Evolutionary conservation across 2,888 invertebrate genomes (phyloP).

Genomic region (Hyposoter dolosus): DNA sequence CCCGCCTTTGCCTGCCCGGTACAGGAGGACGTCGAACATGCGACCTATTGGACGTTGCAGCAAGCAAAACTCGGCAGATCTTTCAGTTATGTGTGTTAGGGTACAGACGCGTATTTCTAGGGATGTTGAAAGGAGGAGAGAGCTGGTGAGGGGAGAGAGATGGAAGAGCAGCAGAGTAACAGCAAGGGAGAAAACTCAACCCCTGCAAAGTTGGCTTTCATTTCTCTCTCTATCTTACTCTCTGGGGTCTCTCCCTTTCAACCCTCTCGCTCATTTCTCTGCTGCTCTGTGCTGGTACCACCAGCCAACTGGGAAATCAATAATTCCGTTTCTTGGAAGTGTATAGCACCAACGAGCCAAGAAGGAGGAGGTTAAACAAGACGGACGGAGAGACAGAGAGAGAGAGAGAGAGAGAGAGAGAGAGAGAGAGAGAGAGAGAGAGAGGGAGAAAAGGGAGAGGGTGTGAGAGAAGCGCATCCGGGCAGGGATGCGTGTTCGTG

Average conservation of each 20-base stretch:
- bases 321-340: constrained; percentile 71
- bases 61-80: constrained; percentile 46
- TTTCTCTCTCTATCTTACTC: constrained; percentile 16
- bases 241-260: constrained; percentile 25
- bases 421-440: constrained; percentile 21
- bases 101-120: constrained; percentile 26
- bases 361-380: constrained; percentile 43
- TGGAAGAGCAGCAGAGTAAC: constrained; percentile 37
- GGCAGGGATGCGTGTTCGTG: constrained; percentile 59
- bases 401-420: constrained; percentile 35
- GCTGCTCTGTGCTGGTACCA: constrained; percentile 57
- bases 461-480: constrained; percentile 55
- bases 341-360: constrained; percentile 55
- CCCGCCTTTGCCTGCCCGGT: not conserved
- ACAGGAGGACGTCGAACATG: constrained; percentile 47
- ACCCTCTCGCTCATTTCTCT: constrained; percentile 46
- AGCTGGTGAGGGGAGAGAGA: constrained; percentile 24
- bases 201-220: constrained; percentile 46
- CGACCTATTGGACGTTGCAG: constrained; percentile 39
- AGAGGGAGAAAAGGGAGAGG: constrained; percentile 32
- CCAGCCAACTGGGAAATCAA: constrained; percentile 72
- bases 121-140: constrained; percentile 39
- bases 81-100: constrained; percentile 27
- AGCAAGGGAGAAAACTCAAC: constrained; percentile 35
- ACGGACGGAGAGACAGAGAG: constrained; percentile 41